These are phyloP conservation scores for Peromyscus polionotus DNA, from an alignment of 2,113 vertebrate genomes.

Conservation along the genomic window DNA sequence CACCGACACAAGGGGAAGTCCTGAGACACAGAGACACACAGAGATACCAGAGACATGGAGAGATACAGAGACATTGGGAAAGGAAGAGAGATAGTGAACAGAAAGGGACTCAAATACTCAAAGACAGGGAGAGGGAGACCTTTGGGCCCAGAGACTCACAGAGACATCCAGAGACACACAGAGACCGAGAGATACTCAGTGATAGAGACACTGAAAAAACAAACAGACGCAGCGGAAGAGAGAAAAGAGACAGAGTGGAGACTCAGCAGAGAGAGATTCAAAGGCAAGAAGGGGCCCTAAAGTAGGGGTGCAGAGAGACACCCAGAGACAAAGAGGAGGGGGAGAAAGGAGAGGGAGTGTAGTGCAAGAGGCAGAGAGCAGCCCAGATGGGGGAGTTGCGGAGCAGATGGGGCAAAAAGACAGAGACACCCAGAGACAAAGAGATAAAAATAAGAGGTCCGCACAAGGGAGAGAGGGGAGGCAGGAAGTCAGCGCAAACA, in stretches of 20 bases:
- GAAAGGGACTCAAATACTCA: constrained; percentile 6
- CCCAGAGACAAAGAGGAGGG: constrained; percentile 70
- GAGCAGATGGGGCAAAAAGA: constrained; percentile 80
- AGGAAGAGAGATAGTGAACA: background rate
- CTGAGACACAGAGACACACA: constrained; percentile 76
- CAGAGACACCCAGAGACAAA: constrained; percentile 76
- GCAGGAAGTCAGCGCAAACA: constrained; percentile 15
- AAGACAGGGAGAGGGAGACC: background rate
- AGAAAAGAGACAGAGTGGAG: constrained; percentile 82
- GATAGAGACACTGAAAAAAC: constrained; percentile 77
- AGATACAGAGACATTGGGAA: constrained; percentile 50
- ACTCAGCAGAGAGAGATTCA: constrained; percentile 79
- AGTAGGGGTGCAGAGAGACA: constrained; percentile 84
- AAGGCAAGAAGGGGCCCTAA: constrained; percentile 79
- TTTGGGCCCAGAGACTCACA: constrained; percentile 65
- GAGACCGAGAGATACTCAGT: constrained; percentile 70
- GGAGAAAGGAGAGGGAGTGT: background rate
- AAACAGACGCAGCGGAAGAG: constrained; percentile 63
- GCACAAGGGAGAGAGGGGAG: background rate
- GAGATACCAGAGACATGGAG: constrained; percentile 67
- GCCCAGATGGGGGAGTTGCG: constrained; percentile 78
- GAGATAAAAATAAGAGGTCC: constrained; percentile 26
- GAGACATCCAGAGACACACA: constrained; percentile 71
- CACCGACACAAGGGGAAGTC: background rate
- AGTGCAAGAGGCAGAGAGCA: constrained; percentile 82